Evolutionary conservation across 2,888 invertebrate species (phyloP).

Genomic region (Volucella inanis): DNA sequence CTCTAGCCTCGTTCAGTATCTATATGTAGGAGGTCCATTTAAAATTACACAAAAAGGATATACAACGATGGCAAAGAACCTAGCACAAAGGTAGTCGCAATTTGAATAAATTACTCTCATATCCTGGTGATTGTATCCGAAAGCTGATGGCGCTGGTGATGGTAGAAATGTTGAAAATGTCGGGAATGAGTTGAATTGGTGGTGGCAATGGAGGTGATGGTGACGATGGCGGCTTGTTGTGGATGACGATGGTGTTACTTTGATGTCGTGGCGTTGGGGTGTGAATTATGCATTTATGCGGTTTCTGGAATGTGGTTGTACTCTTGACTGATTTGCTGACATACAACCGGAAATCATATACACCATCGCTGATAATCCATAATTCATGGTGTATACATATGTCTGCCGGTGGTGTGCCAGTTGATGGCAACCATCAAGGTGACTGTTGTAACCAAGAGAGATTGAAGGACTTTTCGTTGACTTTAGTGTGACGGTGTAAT

Average conservation of each 20-base stretch:
- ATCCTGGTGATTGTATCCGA: conserved; percentile 22
- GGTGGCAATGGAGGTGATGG: background rate
- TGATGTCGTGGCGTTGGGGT: conserved; percentile 2
- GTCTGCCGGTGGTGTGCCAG: background rate
- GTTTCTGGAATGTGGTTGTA: conserved; percentile 53
- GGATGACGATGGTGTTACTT: conserved; percentile 9
- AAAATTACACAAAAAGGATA: conserved; percentile 30
- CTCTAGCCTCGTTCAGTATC: background rate
- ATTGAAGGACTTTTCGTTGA: conserved; percentile 13
- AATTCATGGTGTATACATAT: conserved; percentile 61
- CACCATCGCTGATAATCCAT: conserved; percentile 25
- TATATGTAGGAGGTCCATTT: conserved; percentile 2
- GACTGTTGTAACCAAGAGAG: too few species aligned
- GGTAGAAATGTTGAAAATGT: background rate
- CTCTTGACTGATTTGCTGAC: conserved; percentile 72
- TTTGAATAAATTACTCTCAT: conserved; percentile 54
- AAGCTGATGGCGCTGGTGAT: background rate
- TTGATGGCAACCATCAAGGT: too few species aligned
- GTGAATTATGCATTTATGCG: conserved; percentile 62
- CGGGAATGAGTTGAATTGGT: too few species aligned
- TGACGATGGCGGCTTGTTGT: background rate
- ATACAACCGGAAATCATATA: conserved; percentile 68
- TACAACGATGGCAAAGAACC: background rate
- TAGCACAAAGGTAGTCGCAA: conserved; percentile 23
- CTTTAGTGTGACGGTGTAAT: background rate